phyloP scores from a whole-genome alignment of 2,888 invertebrate species.

The Rhagium mordax region DNA sequence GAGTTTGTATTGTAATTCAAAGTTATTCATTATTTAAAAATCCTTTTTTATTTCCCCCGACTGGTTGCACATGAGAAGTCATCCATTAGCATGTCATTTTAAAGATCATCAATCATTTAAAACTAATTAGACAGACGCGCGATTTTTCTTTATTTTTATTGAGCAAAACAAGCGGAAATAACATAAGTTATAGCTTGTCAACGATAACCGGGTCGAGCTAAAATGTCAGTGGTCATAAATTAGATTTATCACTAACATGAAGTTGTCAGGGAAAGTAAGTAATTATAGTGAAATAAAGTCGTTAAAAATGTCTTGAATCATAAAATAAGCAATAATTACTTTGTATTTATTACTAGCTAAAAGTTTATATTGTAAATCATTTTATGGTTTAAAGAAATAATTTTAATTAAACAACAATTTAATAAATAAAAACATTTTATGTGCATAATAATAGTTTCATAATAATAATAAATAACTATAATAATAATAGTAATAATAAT shows the following conservation, averaged over 20 bases:
- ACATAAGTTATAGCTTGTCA: constrained; percentile 64
- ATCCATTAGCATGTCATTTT: constrained; percentile 48
- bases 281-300: constrained; percentile 59
- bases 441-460: too few relatives aligned
- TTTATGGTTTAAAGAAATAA: too few relatives aligned
- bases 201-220: constrained; percentile 64
- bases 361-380: constrained; percentile 28
- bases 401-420: too few relatives aligned
- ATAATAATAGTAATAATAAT: too few relatives aligned
- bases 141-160: constrained; percentile 61
- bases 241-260: constrained; percentile 61
- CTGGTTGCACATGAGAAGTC: constrained; percentile 49
- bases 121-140: constrained; percentile 58
- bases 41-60: constrained; percentile 41
- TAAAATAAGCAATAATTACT: constrained; percentile 60
- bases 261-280: constrained; percentile 60
- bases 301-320: constrained; percentile 56
- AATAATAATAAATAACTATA: too few relatives aligned
- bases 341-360: constrained; percentile 48
- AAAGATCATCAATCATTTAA: constrained; percentile 55
- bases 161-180: constrained; percentile 62
- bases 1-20: background rate
- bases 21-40: background rate
- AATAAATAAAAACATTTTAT: too few relatives aligned
- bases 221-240: constrained; percentile 65